Percentiles rank a stretch among this genome's conserved stretches.
Conservation (phyloP, 1,140 invertebrate genomes). For the Sminthurides bifidus region DNA sequence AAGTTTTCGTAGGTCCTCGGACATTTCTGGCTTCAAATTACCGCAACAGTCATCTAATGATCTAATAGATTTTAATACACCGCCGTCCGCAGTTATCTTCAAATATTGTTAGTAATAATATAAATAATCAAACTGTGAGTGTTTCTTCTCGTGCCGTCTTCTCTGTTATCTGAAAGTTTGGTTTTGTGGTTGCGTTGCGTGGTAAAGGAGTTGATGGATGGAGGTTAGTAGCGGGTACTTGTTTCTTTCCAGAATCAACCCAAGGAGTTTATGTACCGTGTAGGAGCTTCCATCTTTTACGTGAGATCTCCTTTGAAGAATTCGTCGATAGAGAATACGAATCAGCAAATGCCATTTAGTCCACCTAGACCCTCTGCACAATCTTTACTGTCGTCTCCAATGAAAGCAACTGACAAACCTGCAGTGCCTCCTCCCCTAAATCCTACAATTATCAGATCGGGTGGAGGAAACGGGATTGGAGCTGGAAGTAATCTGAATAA, state of each 20-base stretch:
- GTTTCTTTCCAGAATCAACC: too few species aligned
- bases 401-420: background rate
- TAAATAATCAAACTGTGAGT: background rate
- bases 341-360: slow-evolving; percentile 16
- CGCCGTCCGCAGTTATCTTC: slow-evolving; percentile 7
- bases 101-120: background rate
- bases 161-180: too few species aligned
- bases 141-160: too few species aligned
- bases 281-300: slow-evolving; percentile 29
- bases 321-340: slow-evolving; percentile 3
- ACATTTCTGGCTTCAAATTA: background rate
- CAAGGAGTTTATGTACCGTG: slow-evolving; percentile 22
- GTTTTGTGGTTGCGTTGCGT: too few species aligned
- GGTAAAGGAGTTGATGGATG: too few species aligned
- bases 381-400: slow-evolving; percentile 4
- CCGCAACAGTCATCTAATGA: slow-evolving; percentile 2
- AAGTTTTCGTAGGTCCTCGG: slow-evolving; percentile 9
- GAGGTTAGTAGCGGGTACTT: too few species aligned
- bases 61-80: slow-evolving; percentile 25
- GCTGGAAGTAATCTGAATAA: background rate
- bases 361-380: slow-evolving; percentile 27
- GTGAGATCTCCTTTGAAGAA: slow-evolving; percentile 25
- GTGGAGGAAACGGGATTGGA: background rate
- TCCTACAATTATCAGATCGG: slow-evolving; percentile 13
- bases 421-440: background rate